Evolutionary conservation across 2,888 invertebrate genomes (phyloP), one percentile per base, ranked within the genome.

Genomic region (Drosophila kambysellisi): DNA sequence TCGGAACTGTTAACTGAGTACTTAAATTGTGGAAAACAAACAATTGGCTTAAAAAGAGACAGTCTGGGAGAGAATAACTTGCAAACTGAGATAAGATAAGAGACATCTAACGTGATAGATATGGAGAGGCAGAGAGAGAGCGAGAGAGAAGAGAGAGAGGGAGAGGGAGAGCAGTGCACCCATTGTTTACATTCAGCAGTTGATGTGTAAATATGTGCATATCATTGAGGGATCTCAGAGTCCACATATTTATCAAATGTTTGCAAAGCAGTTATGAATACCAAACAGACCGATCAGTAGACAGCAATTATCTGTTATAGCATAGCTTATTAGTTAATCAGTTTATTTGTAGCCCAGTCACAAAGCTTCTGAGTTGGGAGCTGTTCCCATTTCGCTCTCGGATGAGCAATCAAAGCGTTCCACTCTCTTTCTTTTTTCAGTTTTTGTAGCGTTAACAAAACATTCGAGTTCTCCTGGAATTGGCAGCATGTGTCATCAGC

Each of bases 401-500:
- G 15, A 11, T 12, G 62, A 39, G 51, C n/a, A 59, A 60, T 51
- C 37, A 25, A 61, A 75, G 32, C 58, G 41, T 69, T 62, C 41
- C 48, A 61, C 43, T 43, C 58, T 67, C 48, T 41, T n/a, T 39
- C 6, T 41, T 20, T 20, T 20, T 3, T 35, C 25, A 25, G 25
- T 20, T 30, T 2, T 32, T 32, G 46, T 9, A 8, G 39, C 60
- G 58, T 59, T 65, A 79, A 48, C 65, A 60, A 68, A 50, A 53
- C 61, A n/a, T 32, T 48, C 48, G 53, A 64, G 43, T 76, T 80
- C 59, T 80, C 32, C 76, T 50, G 43, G 53, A 76, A 48, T 58
- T 11, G 37, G 4, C 41, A 35, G 43, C 46, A 63, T 77, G 77
- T 81, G 77, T 77, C 77, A 81, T 80, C 71, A 25, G 25, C 43